These are phyloP conservation scores for Coremacera marginata DNA, from an alignment of 2,888 invertebrate species.

Conservation along the genomic window DNA sequence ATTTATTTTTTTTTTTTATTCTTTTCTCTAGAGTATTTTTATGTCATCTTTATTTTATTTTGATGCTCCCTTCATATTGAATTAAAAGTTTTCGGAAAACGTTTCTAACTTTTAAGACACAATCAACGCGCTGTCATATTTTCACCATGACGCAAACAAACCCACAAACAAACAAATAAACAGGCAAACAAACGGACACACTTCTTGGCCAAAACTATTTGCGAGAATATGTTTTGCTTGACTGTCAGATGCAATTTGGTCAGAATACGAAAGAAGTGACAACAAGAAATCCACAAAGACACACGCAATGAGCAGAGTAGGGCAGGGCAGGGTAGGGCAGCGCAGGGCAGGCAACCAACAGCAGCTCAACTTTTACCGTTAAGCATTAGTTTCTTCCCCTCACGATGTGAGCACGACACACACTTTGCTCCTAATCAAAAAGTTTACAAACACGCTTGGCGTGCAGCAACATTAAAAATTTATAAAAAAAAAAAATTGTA, in stretches of 20 bases:
- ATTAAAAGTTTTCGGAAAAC: conserved; percentile 34
- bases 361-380: neutral
- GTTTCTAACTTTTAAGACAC: conserved; percentile 36
- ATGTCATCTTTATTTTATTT: neutral
- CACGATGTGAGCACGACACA: neutral
- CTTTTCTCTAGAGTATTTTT: neutral
- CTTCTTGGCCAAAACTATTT: conserved; percentile 31
- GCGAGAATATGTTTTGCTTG: conserved; percentile 31
- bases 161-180: neutral
- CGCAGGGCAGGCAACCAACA: neutral
- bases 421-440: conserved; percentile 32
- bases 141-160: conserved; percentile 16
- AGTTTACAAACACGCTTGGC: conserved; percentile 16
- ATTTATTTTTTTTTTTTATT: neutral
- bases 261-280: conserved; percentile 4
- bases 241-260: conserved; percentile 36
- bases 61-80: conserved; percentile 24
- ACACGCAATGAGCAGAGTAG: conserved; percentile 2
- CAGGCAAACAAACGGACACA: neutral
- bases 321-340: neutral
- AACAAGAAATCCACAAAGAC: neutral
- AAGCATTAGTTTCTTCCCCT: neutral
- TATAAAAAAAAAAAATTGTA: neutral
- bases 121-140: conserved; percentile 40
- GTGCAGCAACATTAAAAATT: conserved; percentile 27